These are phyloP conservation scores for Sericinus montela DNA, from an alignment of 2,888 invertebrate genomes.

Conservation along the genomic window DNA sequence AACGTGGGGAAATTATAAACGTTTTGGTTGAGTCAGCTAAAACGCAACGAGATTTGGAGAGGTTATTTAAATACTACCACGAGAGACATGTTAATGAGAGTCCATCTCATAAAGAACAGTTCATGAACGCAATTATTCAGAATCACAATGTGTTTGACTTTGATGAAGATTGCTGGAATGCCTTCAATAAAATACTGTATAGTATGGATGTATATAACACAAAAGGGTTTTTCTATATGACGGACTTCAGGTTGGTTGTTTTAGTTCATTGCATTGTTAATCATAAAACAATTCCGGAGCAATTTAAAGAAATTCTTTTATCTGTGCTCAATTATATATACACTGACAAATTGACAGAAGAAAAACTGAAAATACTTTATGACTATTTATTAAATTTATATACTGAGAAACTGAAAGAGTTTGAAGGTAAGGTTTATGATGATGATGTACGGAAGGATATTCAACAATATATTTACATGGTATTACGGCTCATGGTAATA, in stretches of 20 bases:
- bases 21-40: slow-evolving; percentile 37
- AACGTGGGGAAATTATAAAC: slow-evolving; percentile 35
- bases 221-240: slow-evolving; percentile 16
- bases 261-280: slow-evolving; percentile 42
- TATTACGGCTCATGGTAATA: slow-evolving; percentile 25
- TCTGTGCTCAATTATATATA: slow-evolving; percentile 19
- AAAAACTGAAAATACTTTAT: slow-evolving; percentile 29
- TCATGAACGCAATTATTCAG: slow-evolving; percentile 34
- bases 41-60: slow-evolving; percentile 37
- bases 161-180: slow-evolving; percentile 43
- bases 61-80: slow-evolving; percentile 44
- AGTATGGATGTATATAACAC: slow-evolving; percentile 40
- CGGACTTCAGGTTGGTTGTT: slow-evolving; percentile 31
- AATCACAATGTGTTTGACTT: slow-evolving; percentile 41
- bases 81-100: slow-evolving; percentile 48
- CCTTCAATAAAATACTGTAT: slow-evolving; percentile 43
- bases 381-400: slow-evolving; percentile 32
- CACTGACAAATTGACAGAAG: slow-evolving; percentile 22
- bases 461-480: slow-evolving; percentile 24
- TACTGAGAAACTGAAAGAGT: slow-evolving; percentile 28
- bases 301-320: slow-evolving; percentile 25
- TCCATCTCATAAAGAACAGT: slow-evolving; percentile 31
- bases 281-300: slow-evolving; percentile 33
- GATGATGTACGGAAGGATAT: slow-evolving; percentile 24
- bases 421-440: slow-evolving; percentile 24